phyloP scores from a whole-genome alignment of 64 coral and sea anemone species.

The Orbicella faveolata region DNA sequence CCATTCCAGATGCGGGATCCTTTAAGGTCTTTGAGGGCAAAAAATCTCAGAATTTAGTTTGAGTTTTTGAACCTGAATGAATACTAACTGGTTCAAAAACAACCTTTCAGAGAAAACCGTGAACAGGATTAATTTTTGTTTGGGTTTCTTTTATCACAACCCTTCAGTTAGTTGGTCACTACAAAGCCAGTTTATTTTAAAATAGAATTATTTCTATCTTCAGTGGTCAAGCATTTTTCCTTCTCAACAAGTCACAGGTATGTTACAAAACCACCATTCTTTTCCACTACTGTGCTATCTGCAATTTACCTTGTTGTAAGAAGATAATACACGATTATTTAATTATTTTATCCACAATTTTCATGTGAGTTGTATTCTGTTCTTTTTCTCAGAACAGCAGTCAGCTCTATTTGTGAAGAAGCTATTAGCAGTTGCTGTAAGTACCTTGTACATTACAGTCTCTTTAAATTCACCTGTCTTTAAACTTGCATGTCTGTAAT shows the following conservation, averaged over 20 bases:
- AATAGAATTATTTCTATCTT: background rate
- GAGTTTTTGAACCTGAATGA: too few relatives aligned
- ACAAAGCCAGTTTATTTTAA: background rate
- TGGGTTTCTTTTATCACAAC: too few relatives aligned
- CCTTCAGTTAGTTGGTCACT: too few relatives aligned
- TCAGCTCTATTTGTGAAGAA: slow-evolving; percentile 98
- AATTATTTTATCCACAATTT: background rate
- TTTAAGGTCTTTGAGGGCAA: too few relatives aligned
- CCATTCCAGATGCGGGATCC: too few relatives aligned
- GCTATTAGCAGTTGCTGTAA: slow-evolving; percentile 97
- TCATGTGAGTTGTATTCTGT: background rate
- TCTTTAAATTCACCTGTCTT: background rate
- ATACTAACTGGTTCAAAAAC: too few relatives aligned
- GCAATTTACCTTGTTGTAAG: background rate
- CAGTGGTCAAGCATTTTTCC: slow-evolving; percentile 96
- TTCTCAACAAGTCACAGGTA: slow-evolving; percentile 93
- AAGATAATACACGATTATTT: too few relatives aligned
- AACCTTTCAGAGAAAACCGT: too few relatives aligned
- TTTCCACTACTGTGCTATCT: background rate
- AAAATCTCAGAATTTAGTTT: too few relatives aligned
- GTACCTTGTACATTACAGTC: slow-evolving; percentile 1
- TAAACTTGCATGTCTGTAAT: background rate
- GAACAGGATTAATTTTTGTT: too few relatives aligned
- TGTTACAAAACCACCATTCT: background rate
- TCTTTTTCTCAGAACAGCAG: slow-evolving; percentile 76